Percentiles rank a stretch among this genome's conserved stretches.
phyloP scores from a whole-genome alignment of 2,113 vertebrate species.

The Tenebrosternarchus preto region DNA sequence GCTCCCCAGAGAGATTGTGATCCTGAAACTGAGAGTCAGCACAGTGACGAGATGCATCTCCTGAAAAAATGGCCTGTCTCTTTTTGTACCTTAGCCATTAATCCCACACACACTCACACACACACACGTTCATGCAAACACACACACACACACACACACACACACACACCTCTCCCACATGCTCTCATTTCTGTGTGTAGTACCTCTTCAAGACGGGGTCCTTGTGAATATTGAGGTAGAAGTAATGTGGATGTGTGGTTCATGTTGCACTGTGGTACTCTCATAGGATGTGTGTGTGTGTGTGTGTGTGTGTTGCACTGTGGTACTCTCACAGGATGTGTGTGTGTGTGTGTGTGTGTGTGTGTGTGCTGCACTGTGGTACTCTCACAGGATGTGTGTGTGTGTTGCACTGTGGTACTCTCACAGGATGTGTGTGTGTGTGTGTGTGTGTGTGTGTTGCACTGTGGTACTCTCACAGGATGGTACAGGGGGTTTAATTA shows the following conservation, averaged over 20 bases:
- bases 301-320: too few relatives aligned
- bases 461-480: background rate
- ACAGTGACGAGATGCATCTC: background rate
- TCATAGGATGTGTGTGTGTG: slow-evolving; percentile 7
- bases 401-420: background rate
- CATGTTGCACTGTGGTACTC: too few relatives aligned
- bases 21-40: too few relatives aligned
- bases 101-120: slow-evolving; percentile 1
- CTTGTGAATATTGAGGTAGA: background rate
- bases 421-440: background rate
- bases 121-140: slow-evolving; percentile 8
- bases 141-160: slow-evolving; percentile 5
- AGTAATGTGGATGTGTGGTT: too few relatives aligned
- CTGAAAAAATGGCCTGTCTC: slow-evolving; percentile 32
- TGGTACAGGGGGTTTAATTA: slow-evolving; percentile 60
- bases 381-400: too few relatives aligned
- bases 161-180: slow-evolving; percentile 29
- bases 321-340: too few relatives aligned
- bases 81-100: slow-evolving; percentile 26
- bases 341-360: slow-evolving; percentile 1
- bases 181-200: slow-evolving; percentile 1
- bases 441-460: slow-evolving; percentile 15
- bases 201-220: background rate
- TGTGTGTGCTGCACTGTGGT: too few relatives aligned
- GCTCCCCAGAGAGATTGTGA: background rate